Base-by-base conservation (phyloP, 2,797 vertebrate species). In the Yasuhikotakia modesta region DNA sequence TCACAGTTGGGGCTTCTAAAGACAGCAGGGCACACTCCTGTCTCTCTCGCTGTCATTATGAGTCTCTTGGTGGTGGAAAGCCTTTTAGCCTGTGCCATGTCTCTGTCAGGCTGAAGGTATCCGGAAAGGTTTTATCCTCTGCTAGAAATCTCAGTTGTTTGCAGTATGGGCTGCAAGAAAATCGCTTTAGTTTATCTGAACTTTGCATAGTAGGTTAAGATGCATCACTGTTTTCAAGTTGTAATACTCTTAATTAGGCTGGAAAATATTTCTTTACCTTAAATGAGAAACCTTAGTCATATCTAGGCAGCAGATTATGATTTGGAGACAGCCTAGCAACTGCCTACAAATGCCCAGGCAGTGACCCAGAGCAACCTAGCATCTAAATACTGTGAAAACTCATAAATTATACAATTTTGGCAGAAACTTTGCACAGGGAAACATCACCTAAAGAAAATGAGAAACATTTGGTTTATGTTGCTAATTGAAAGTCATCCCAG, bases 31-130 rank as follows among this genome's bases (percentile, higher is more conserved):
- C 30, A 66, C 17, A 67, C 53, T 75, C 45, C 60, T n/a, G 50
- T 46, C 11, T 0, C 21, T n/a, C 53, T 45, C 48, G 19, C 63
- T 53, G 79, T 74, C 48, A 45, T 58, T 68, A 58, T 19, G 24
- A 48, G 22, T 61, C 64, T 73, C 55, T 78, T n/a, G 68, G 50
- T 6, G 14, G 27, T 2, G 30, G 48, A 48, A 70, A 75, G 30
- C 48, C 58, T 70, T 81, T 82, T 65, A 76, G 79, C 71, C 66
- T 60, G 71, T 64, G 46, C 55, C 76, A 71, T 71, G 48, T 78
- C 21, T 70, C 45, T 53, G 21, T 78, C 30, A 64, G 16, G 60
- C 50, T 71, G 58, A 70, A 70, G 76, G 16, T 53, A 8, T 43
- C 24, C 35, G 55, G 10, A 24, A 43, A 21, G 57, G 14, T 10